A percentile compares a stretch with the other conserved stretches of the same genome.
phyloP scores from a whole-genome alignment of 2,888 invertebrate species.

The Smittia sp. region DNA sequence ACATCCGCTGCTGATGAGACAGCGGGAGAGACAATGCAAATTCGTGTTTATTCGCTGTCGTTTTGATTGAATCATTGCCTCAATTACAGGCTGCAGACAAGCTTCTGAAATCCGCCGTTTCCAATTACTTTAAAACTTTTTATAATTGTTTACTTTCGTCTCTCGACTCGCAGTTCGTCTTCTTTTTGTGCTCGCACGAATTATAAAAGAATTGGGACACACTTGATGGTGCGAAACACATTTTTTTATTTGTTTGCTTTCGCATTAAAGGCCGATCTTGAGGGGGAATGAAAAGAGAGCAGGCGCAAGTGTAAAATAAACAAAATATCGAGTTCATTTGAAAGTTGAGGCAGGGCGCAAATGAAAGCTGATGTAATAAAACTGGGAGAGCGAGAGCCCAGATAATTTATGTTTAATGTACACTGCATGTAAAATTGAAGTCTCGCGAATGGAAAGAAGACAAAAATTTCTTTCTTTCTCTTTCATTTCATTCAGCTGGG shows the following conservation, averaged over 20 bases:
- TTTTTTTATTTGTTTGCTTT: background rate
- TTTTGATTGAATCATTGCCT: conserved; percentile 35
- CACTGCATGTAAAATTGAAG: conserved; percentile 36
- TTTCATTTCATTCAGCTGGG: conserved; percentile 34
- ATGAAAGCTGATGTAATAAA: conserved; percentile 34
- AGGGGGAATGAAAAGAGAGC: background rate
- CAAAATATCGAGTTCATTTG: background rate
- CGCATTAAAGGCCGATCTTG: background rate
- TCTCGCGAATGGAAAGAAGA: conserved; percentile 29
- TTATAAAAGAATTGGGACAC: conserved; percentile 30
- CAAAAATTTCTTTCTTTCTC: conserved; percentile 33
- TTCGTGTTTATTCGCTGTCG: background rate
- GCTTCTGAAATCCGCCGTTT: conserved; percentile 5
- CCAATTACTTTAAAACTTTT: conserved; percentile 23
- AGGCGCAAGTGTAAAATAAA: background rate
- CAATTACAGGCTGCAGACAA: conserved; percentile 10
- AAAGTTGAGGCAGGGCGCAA: conserved; percentile 39
- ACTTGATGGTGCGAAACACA: conserved; percentile 30
- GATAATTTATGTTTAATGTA: conserved; percentile 34
- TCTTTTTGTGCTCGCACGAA: background rate
- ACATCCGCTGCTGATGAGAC: background rate
- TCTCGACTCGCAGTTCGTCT: background rate
- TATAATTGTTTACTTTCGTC: conserved; percentile 26
- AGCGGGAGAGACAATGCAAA: background rate
- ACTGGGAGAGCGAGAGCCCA: background rate